Percentiles rank a stretch among this genome's conserved stretches.
These are phyloP conservation scores for Drosophila borborema DNA, from an alignment of 2,888 invertebrate species.

Conservation along the genomic window DNA sequence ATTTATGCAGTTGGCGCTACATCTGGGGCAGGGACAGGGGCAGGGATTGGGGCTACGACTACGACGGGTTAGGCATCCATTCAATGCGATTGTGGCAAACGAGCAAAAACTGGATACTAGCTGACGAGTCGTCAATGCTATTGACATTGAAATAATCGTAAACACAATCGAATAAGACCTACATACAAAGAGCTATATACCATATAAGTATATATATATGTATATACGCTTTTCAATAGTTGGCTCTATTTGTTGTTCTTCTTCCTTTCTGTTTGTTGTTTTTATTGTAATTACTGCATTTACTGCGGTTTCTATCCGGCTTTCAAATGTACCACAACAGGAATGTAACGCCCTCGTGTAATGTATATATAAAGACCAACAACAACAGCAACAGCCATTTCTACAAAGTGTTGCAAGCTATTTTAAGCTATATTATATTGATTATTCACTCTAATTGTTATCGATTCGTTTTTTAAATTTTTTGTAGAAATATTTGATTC, in stretches of 20 bases:
- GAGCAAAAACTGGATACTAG: constrained; percentile 51
- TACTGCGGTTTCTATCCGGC: constrained; percentile 41
- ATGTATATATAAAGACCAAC: neutral
- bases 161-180: constrained; percentile 32
- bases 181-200: neutral
- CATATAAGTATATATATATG: neutral
- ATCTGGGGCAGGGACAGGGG: constrained; percentile 7
- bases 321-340: constrained; percentile 42
- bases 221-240: constrained; percentile 5
- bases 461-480: neutral
- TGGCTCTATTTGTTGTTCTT: constrained; percentile 12
- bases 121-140: constrained; percentile 67
- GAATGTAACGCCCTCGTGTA: constrained; percentile 17
- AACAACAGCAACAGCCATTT: neutral
- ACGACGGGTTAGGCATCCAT: constrained; percentile 13
- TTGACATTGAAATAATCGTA: constrained; percentile 69
- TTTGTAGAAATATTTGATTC: neutral
- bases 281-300: constrained; percentile 57
- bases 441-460: neutral
- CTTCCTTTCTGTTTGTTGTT: constrained; percentile 55
- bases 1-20: constrained; percentile 60
- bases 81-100: constrained; percentile 34
- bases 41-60: neutral
- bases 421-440: neutral
- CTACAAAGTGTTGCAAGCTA: constrained; percentile 2